These are phyloP conservation scores for Heterotis niloticus DNA, from an alignment of 2,113 vertebrate genomes.

Conservation along the genomic window DNA sequence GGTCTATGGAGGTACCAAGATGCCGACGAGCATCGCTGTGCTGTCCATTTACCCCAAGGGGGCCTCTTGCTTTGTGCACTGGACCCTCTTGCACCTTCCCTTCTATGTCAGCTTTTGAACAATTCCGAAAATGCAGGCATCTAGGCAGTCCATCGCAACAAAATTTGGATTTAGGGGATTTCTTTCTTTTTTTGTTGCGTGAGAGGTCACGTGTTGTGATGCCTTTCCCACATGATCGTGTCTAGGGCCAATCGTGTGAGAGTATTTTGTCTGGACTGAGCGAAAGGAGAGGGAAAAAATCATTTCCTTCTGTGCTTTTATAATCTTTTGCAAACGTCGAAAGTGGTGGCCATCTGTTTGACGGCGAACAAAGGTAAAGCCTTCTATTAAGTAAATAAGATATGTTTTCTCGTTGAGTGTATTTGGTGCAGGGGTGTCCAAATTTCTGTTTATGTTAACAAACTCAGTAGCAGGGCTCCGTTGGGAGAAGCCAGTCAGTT, in stretches of 20 bases:
- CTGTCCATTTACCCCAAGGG: constrained; percentile 48
- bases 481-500: neutral
- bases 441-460: neutral
- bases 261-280: constrained; percentile 48
- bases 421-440: neutral
- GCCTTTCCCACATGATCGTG: constrained; percentile 52
- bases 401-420: neutral
- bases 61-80: constrained; percentile 54
- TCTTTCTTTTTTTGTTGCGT: constrained; percentile 39
- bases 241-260: constrained; percentile 69
- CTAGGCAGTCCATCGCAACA: constrained; percentile 52
- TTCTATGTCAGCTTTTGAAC: constrained; percentile 46
- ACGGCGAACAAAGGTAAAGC: constrained; percentile 56
- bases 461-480: neutral
- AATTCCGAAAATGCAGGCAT: constrained; percentile 50
- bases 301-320: constrained; percentile 61
- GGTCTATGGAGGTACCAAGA: constrained; percentile 32
- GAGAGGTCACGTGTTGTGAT: constrained; percentile 64
- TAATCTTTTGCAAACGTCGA: constrained; percentile 66
- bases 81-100: constrained; percentile 42
- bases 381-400: constrained; percentile 25
- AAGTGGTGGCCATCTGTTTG: constrained; percentile 65
- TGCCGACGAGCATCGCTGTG: constrained; percentile 26
- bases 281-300: constrained; percentile 53
- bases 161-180: constrained; percentile 59